These are phyloP conservation scores for Andrena marginata DNA, from an alignment of 2,888 invertebrate genomes.

Conservation along the genomic window DNA sequence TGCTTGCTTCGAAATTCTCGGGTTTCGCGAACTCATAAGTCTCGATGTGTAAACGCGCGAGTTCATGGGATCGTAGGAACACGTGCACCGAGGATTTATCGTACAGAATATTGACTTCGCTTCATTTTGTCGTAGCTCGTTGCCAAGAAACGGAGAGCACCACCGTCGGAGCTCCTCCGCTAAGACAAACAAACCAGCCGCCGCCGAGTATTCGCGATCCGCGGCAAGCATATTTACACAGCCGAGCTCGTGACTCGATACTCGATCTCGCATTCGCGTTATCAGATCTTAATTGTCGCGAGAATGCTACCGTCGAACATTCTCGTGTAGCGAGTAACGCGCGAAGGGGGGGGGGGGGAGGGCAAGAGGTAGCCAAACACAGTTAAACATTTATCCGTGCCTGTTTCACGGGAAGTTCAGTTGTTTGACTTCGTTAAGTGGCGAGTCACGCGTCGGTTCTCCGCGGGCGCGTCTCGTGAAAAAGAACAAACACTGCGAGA, in stretches of 20 bases:
- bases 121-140: constrained; percentile 28
- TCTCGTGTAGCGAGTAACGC: background rate
- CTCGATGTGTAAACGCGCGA: background rate
- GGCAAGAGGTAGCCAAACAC: background rate
- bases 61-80: constrained; percentile 8
- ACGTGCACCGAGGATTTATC: constrained; percentile 27
- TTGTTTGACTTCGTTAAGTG: constrained; percentile 52
- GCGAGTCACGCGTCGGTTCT: constrained; percentile 23
- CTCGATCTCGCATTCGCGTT: background rate
- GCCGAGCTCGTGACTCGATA: constrained; percentile 11
- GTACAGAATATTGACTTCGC: constrained; percentile 40
- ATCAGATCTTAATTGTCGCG: constrained; percentile 13
- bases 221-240: constrained; percentile 13
- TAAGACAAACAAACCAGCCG: constrained; percentile 9
- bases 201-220: background rate
- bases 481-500: background rate
- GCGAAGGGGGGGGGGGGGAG: background rate
- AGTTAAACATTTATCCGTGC: constrained; percentile 30
- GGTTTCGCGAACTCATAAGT: background rate
- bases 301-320: background rate
- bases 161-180: constrained; percentile 6
- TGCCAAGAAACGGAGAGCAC: constrained; percentile 33
- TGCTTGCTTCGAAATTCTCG: background rate
- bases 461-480: constrained; percentile 7
- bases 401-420: constrained; percentile 20